phyloP scores from a whole-genome alignment of 2,888 invertebrate genomes.

The Marronus borbonicus region DNA sequence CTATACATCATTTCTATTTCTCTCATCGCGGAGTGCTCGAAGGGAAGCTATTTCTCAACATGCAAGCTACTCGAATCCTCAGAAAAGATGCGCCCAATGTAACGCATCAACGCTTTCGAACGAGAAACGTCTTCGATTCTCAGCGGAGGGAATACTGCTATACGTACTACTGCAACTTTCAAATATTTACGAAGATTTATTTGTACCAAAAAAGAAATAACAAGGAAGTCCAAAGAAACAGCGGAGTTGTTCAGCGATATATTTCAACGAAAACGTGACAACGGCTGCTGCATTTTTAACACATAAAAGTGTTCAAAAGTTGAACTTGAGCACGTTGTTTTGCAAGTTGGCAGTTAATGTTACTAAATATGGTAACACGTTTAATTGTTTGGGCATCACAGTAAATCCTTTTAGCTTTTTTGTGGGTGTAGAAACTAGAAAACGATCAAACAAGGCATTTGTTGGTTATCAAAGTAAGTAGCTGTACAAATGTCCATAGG shows the following conservation, averaged over 20 bases:
- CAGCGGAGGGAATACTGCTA: conserved; percentile 1
- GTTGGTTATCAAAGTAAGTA: too few species aligned
- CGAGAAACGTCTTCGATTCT: conserved; percentile 21
- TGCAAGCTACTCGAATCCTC: not conserved
- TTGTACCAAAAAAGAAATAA: conserved; percentile 16
- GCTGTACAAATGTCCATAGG: not conserved
- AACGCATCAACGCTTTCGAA: conserved; percentile 32
- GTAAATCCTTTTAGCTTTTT: too few species aligned
- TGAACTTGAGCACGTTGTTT: too few species aligned
- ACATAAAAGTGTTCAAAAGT: not conserved
- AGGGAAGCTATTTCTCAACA: not conserved
- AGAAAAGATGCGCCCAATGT: conserved; percentile 18
- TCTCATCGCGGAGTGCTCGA: not conserved
- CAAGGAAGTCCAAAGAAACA: not conserved
- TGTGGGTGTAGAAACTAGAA: too few species aligned
- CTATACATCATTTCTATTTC: conserved; percentile 1
- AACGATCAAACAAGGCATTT: too few species aligned
- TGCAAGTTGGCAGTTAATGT: not conserved
- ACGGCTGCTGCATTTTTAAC: not conserved
- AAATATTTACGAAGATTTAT: conserved; percentile 27
- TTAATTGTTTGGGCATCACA: too few species aligned
- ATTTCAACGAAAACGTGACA: not conserved
- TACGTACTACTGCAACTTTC: conserved; percentile 4
- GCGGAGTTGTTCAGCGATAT: not conserved
- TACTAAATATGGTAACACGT: too few species aligned